Base-by-base conservation (phyloP, 1,140 invertebrate species). In the Musca vetustissima region DNA sequence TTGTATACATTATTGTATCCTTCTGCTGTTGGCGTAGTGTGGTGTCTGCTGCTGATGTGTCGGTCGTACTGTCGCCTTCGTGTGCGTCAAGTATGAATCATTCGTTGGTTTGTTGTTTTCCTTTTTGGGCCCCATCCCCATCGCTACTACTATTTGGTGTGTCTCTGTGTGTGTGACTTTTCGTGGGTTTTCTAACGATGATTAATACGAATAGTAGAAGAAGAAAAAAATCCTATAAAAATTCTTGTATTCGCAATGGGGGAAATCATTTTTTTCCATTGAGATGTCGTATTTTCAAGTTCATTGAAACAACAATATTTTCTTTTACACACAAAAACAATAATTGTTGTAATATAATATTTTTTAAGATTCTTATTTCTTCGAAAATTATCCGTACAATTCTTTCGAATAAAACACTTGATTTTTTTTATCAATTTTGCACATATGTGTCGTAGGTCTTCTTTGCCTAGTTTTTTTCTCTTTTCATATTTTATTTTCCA, bases 51-150 rank as follows among this genome's bases (percentile, higher is more conserved):
- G 15, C 32, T 61, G 28, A 36, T 43, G 36, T 43, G 36, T 43
- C 36, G 36, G 36, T 43, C 36, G 36, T 43, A 43, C 36, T 43
- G 36, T 43, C 36, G 36, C 36, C 36, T 43, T 43, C 36, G 36
- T 43, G 36, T 43, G 36, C 36, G 36, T 43, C 25, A 36, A 61
- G 57, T 61, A 61, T 61, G 57, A 61, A 61, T 61, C 57, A 61
- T 61, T 43, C 57, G n/a, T 61, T 11, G 57, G 15, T 61, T 36
- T 61, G 32, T 61, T 61, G 32, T 43, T 61, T 21, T 55, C 14
- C 25, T 15, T 59, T 52, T 59, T 28, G 4, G n/a, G 24, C 15
- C 28, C 55, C 15, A 1, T 49, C 14, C 13, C 55, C 28, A n/a
- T 17, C 24, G n/a, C 17, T 49, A 14, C 11, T 9, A 9, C 17